These are phyloP conservation scores for Platyrinchus mystaceus DNA, from an alignment of 2,797 vertebrate genomes.

Conservation along the genomic window DNA sequence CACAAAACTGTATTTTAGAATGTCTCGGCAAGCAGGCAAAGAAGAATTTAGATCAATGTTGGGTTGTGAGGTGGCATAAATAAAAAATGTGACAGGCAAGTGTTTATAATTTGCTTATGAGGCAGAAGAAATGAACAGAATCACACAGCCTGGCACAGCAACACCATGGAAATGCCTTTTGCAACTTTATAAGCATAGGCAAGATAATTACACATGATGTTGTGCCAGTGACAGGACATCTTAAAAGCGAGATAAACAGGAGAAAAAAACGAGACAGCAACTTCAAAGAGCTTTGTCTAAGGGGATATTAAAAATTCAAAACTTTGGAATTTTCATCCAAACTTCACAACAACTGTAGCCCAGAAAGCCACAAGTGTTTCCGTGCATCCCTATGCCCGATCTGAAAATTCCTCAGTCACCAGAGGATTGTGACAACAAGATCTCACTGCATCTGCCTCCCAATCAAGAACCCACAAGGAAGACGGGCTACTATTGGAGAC, in stretches of 20 bases:
- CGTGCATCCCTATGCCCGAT: neutral
- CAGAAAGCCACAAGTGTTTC: neutral
- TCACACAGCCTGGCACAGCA: neutral
- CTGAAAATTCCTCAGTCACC: neutral
- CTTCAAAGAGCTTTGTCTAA: neutral
- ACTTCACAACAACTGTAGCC: neutral
- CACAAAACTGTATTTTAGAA: neutral
- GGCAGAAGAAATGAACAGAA: neutral
- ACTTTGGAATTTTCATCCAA: neutral
- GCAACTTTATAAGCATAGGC: neutral
- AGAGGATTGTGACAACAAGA: neutral
- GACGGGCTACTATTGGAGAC: rapidly evolving
- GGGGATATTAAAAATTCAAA: neutral
- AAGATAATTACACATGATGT: neutral
- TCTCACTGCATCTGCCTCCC: neutral
- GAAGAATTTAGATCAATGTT: neutral
- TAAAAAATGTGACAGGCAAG: neutral
- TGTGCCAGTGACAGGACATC: neutral
- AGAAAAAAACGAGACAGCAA: neutral
- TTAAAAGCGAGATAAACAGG: neutral
- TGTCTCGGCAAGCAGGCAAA: neutral
- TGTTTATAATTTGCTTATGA: neutral
- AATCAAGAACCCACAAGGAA: neutral
- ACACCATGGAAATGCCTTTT: neutral
- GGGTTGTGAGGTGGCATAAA: neutral